Percentiles rank a stretch among this genome's conserved stretches.
Conservation (phyloP, 2,797 vertebrate species). For the Acropternis orthonyx region DNA sequence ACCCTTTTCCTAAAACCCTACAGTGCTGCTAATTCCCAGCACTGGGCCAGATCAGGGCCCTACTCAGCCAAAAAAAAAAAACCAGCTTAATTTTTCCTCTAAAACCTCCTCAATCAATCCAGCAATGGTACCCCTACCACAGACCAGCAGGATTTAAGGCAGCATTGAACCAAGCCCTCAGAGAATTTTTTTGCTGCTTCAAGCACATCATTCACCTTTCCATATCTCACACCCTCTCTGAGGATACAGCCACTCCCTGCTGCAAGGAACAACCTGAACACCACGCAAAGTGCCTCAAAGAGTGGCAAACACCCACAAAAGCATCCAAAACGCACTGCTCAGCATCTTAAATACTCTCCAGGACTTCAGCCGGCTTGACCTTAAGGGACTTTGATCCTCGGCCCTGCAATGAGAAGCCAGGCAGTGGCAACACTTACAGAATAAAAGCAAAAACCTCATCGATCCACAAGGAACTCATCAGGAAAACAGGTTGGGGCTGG, state of each 20-base stretch:
- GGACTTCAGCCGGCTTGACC: not conserved
- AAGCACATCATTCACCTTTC: not conserved
- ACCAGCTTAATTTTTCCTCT: not conserved
- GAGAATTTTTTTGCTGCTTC: not conserved
- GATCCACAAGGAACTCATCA: not conserved
- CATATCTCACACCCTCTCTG: not conserved
- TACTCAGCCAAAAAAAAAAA: not conserved
- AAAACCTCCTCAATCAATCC: not conserved
- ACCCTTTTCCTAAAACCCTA: fast-evolving
- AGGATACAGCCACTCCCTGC: not conserved
- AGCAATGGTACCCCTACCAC: fast-evolving
- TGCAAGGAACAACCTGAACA: not conserved
- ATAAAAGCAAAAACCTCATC: not conserved
- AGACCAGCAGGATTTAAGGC: not conserved
- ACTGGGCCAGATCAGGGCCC: too few relatives aligned
- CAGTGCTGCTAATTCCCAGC: not conserved
- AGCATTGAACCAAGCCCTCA: fast-evolving
- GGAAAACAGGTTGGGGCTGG: not conserved
- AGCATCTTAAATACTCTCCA: fast-evolving
- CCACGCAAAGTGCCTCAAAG: fast-evolving
- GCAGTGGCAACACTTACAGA: not conserved
- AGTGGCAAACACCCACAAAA: not conserved
- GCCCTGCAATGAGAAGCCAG: not conserved
- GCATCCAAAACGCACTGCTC: fast-evolving
- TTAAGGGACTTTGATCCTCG: not conserved